Percentiles rank a stretch among this genome's conserved stretches.
phyloP scores from a whole-genome alignment of 2,797 vertebrate genomes.

The Apogon talboti region DNA sequence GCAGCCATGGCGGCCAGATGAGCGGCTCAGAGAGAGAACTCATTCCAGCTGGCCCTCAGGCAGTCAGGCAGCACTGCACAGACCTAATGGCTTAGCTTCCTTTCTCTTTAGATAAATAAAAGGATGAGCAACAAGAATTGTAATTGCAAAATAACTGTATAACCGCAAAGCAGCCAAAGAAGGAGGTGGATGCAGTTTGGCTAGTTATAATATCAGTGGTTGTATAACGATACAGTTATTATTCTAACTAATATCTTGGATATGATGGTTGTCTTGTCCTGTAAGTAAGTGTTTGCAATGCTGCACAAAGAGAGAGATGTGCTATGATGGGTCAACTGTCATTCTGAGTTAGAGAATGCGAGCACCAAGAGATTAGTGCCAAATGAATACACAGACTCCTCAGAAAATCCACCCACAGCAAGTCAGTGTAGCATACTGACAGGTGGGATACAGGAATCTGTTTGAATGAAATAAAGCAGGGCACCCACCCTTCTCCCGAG shows the following conservation, averaged over 20 bases:
- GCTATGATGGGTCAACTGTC: slow-evolving; percentile 55
- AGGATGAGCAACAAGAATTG: slow-evolving; percentile 62
- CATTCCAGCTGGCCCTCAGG: slow-evolving; percentile 83
- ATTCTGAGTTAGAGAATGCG: slow-evolving; percentile 65
- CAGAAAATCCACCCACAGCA: slow-evolving; percentile 41
- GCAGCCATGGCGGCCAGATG: slow-evolving; percentile 82
- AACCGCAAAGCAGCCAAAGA: slow-evolving; percentile 59
- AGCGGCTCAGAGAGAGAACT: slow-evolving; percentile 77
- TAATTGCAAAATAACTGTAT: slow-evolving; percentile 63
- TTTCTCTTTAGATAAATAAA: slow-evolving; percentile 74
- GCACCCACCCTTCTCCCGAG: not conserved
- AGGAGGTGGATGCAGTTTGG: slow-evolving; percentile 50
- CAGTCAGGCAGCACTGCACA: slow-evolving; percentile 67
- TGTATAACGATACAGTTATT: slow-evolving; percentile 54
- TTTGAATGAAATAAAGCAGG: slow-evolving; percentile 9
- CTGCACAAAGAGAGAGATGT: slow-evolving; percentile 60
- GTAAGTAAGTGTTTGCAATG: slow-evolving; percentile 51
- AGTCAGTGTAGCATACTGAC: slow-evolving; percentile 29
- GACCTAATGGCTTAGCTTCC: slow-evolving; percentile 72
- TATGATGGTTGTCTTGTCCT: slow-evolving; percentile 45
- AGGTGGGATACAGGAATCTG: slow-evolving; percentile 36
- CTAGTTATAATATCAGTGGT: slow-evolving; percentile 38
- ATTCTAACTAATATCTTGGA: slow-evolving; percentile 63
- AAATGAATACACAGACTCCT: slow-evolving; percentile 50
- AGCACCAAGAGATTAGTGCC: slow-evolving; percentile 47